Conservation (phyloP, 2,797 vertebrate species). For the Cirrhinus molitorella region DNA sequence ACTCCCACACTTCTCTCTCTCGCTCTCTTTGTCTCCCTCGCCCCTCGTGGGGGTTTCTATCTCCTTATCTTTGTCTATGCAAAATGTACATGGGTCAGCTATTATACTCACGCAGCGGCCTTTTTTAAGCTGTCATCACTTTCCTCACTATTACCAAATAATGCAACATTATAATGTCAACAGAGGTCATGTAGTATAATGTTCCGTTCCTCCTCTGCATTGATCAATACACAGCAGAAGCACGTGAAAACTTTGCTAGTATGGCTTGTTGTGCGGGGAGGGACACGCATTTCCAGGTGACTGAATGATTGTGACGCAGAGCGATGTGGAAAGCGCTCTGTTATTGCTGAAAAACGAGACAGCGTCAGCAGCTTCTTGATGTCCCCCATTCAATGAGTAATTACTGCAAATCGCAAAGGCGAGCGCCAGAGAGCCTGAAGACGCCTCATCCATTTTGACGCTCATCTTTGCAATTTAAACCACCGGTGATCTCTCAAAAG, state of each 20-base stretch:
- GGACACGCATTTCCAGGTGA: slow-evolving; percentile 54
- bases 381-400: slow-evolving; percentile 60
- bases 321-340: slow-evolving; percentile 34
- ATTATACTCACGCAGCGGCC: slow-evolving; percentile 49
- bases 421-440: slow-evolving; percentile 54
- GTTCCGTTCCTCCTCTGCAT: slow-evolving; percentile 49
- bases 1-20: slow-evolving; percentile 24
- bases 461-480: slow-evolving; percentile 63
- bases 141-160: slow-evolving; percentile 56
- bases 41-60: slow-evolving; percentile 48
- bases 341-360: slow-evolving; percentile 57
- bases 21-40: slow-evolving; percentile 10
- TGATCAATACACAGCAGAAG: slow-evolving; percentile 58
- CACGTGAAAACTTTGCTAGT: slow-evolving; percentile 38
- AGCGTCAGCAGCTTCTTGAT: slow-evolving; percentile 58
- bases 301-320: slow-evolving; percentile 50
- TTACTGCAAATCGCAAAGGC: slow-evolving; percentile 61
- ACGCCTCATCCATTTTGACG: slow-evolving; percentile 60
- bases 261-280: slow-evolving; percentile 34
- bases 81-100: slow-evolving; percentile 62
- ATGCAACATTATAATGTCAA: slow-evolving; percentile 56
- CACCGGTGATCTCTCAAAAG: slow-evolving; percentile 60
- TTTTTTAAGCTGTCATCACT: slow-evolving; percentile 63
- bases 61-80: slow-evolving; percentile 55
- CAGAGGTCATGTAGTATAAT: slow-evolving; percentile 59